phyloP scores from a whole-genome alignment of 2,797 vertebrate species.

The Chiroxiphia lanceolata region DNA sequence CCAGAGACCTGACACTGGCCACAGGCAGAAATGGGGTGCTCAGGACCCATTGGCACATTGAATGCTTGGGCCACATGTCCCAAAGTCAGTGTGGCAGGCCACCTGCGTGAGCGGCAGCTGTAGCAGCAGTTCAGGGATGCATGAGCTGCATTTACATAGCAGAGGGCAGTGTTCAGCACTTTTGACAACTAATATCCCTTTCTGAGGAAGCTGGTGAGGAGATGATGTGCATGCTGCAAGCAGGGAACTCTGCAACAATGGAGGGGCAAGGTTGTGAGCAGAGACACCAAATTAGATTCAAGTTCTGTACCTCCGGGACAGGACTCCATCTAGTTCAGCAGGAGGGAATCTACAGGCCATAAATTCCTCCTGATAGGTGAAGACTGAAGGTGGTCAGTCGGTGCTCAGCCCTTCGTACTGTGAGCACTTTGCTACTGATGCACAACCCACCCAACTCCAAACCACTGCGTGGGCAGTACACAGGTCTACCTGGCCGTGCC shows the following conservation, averaged over 20 bases:
- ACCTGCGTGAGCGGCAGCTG: background rate
- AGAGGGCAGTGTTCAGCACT: conserved; percentile 28
- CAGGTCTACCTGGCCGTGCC: background rate
- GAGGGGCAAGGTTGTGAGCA: background rate
- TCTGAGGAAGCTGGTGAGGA: background rate
- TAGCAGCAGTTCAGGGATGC: background rate
- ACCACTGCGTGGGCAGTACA: rapidly evolving
- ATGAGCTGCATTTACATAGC: background rate
- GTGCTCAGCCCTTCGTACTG: rapidly evolving
- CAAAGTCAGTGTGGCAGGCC: no score
- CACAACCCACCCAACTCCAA: background rate
- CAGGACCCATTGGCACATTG: background rate
- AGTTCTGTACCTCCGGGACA: background rate
- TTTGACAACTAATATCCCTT: background rate
- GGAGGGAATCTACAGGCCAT: background rate
- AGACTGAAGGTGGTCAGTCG: background rate
- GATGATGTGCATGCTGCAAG: background rate
- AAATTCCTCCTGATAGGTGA: background rate
- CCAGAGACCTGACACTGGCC: background rate
- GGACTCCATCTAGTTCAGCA: background rate
- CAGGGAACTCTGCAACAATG: background rate
- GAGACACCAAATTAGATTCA: background rate
- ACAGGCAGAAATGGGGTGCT: background rate
- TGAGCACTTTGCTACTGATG: background rate
- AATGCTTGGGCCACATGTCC: rapidly evolving